Evolutionary conservation across 2,113 vertebrate species (phyloP).

Genomic region (Epinephelus fuscoguttatus): DNA sequence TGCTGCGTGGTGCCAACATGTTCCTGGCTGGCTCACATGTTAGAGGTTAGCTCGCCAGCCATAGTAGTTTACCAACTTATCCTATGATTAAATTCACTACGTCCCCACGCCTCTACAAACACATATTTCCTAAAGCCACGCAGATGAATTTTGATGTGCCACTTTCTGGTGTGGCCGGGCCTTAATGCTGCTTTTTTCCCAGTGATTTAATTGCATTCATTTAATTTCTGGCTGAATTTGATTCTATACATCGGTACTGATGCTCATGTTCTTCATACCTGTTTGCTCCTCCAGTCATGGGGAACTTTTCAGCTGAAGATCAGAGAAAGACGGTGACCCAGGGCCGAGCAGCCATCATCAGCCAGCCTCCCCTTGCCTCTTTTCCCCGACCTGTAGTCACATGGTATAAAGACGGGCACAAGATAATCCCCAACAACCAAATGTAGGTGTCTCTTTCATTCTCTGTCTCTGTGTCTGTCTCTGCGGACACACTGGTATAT

Average conservation of each 20-base stretch:
- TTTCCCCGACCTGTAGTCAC: conserved; percentile 91
- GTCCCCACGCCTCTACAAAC: not conserved
- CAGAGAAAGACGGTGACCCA: conserved; percentile 86
- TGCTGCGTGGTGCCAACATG: no score
- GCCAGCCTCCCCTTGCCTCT: conserved; percentile 84
- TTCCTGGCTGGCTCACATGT: not conserved
- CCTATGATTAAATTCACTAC: not conserved
- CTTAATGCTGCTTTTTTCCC: no score
- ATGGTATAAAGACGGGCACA: conserved; percentile 96
- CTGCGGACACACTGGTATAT: not conserved
- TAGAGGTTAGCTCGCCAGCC: not conserved
- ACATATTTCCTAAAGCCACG: not conserved
- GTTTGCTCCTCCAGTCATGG: conserved; percentile 86
- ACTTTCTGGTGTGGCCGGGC: not conserved
- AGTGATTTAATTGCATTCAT: not conserved
- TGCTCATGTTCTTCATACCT: not conserved
- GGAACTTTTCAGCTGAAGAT: conserved; percentile 84
- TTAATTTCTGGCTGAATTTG: not conserved
- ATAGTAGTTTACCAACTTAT: not conserved
- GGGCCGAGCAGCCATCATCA: conserved; percentile 90
- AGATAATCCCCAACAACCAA: conserved; percentile 93
- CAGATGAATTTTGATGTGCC: not conserved
- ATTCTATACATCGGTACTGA: not conserved
- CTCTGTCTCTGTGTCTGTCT: not conserved
- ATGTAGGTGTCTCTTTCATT: conserved; percentile 86